Evolutionary conservation across 2,888 invertebrate species (phyloP), one percentile per base, ranked within the genome.

Genomic region (Leucophenga montana): DNA sequence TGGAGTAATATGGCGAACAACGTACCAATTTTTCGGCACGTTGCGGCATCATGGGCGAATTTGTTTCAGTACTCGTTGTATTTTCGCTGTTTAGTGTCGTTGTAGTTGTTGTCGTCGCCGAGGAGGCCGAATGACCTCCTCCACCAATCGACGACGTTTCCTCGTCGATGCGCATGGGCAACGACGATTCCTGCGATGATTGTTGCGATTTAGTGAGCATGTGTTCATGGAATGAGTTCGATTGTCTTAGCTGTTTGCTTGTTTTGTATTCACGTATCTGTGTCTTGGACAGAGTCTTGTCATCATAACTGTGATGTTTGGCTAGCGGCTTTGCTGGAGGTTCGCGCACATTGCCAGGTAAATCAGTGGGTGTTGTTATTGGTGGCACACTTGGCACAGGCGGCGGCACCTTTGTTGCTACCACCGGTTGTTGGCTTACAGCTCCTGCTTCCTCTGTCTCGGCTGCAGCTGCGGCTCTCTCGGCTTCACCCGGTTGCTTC

Each of bases 1-100:
- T 94, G 33, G 94, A 94, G 86, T 94, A 94, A 84, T 94, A 94
- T 0, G 94, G 93, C 1, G 94, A 93, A 82, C 93, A 93, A 84
- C 93, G 92, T 0, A 92, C 91, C 39, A 93, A 86, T 75, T 91
- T 91, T 62, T 91, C 88, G 4, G 89, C 87, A 16, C 89, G 84
- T 68, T 83, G 85, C 44, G 86, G 85, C 84, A 88, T 78, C 80
- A 86, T 85, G 20, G 89, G 88, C 0, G 89, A 88, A 13, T 85
- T 88, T 44, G 87, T 88, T 67, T 87, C 88, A 4, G 88, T 86
- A 71, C 86, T 87, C 39, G 84, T 85, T 74, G 91, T 90, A 59
- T 90, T 90, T 82, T 91, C 91, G 53, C 89, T 91, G 69, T 91
- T 90, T 69, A 90, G 82, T 82, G 91, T 85, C 87, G 91, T 83